Conservation (phyloP, 2,113 vertebrate species). For the Pyrgilauda ruficollis region DNA sequence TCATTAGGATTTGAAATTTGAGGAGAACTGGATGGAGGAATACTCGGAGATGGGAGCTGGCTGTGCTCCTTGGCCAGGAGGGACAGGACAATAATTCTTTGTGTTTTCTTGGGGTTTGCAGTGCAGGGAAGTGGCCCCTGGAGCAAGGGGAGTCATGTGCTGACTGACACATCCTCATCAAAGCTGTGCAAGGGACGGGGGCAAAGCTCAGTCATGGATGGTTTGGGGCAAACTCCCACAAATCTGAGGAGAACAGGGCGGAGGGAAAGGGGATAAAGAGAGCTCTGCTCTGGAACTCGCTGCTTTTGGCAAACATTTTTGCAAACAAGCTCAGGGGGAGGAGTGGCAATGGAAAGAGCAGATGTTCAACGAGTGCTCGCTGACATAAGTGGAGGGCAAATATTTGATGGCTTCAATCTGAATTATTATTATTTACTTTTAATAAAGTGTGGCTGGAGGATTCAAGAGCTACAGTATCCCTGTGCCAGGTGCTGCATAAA, state of each 20-base stretch:
- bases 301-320: not conserved
- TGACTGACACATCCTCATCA: not conserved
- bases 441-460: slow-evolving; percentile 31
- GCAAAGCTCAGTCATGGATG: not conserved
- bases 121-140: not conserved
- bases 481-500: not conserved
- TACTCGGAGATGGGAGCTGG: accelerated
- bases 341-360: slow-evolving; percentile 5
- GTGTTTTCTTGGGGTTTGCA: not conserved
- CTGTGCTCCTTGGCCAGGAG: accelerated
- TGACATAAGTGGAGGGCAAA: slow-evolving; percentile 27
- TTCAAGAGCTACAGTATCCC: not conserved
- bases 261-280: no score
- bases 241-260: no score
- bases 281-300: not conserved
- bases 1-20: not conserved
- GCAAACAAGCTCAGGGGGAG: not conserved
- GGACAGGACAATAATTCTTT: not conserved
- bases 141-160: not conserved
- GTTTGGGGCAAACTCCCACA: not conserved
- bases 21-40: not conserved
- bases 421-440: slow-evolving; percentile 63
- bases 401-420: slow-evolving; percentile 45
- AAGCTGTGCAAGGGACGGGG: accelerated
- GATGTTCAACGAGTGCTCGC: slow-evolving; percentile 1